Percentiles rank a stretch among this genome's conserved stretches.
Evolutionary conservation across 1,140 invertebrate species (phyloP).

Genomic region (Drosophila ercepeae): DNA sequence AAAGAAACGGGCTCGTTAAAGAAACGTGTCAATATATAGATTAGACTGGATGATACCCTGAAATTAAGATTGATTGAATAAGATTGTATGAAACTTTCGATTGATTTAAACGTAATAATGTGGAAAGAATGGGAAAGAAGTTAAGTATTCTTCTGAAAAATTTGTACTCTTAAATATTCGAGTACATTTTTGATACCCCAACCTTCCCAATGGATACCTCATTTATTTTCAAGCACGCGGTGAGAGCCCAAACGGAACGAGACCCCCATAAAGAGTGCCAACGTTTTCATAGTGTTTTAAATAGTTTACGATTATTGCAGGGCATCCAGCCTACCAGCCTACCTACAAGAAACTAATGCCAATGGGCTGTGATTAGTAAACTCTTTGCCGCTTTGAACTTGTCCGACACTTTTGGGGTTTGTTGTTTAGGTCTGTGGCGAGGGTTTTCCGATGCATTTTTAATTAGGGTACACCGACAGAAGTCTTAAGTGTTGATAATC

Average conservation of each 20-base stretch:
- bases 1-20: conserved; percentile 65
- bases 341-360: conserved; percentile 37
- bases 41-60: not conserved
- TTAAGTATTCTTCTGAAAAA: too few relatives aligned
- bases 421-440: conserved; percentile 15
- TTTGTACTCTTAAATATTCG: too few relatives aligned
- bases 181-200: not conserved
- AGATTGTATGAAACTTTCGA: too few relatives aligned
- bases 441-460: conserved; percentile 70
- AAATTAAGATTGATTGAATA: too few relatives aligned
- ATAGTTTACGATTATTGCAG: conserved; percentile 79
- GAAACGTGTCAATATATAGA: too few relatives aligned
- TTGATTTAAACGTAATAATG: not conserved
- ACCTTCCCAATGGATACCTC: conserved; percentile 7
- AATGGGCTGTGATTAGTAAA: conserved; percentile 63
- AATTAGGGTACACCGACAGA: conserved; percentile 60
- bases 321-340: conserved; percentile 37
- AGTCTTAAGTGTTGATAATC: conserved; percentile 72
- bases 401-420: conserved; percentile 34
- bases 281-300: conserved; percentile 71
- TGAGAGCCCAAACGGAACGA: conserved; percentile 36
- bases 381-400: conserved; percentile 62
- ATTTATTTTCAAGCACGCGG: conserved; percentile 70
- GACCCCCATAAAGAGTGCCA: conserved; percentile 64
- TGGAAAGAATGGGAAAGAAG: too few relatives aligned